Evolutionary conservation across 2,888 invertebrate genomes (phyloP), one percentile per base, ranked within the genome.

Genomic region (Acutogordius australiensis): DNA sequence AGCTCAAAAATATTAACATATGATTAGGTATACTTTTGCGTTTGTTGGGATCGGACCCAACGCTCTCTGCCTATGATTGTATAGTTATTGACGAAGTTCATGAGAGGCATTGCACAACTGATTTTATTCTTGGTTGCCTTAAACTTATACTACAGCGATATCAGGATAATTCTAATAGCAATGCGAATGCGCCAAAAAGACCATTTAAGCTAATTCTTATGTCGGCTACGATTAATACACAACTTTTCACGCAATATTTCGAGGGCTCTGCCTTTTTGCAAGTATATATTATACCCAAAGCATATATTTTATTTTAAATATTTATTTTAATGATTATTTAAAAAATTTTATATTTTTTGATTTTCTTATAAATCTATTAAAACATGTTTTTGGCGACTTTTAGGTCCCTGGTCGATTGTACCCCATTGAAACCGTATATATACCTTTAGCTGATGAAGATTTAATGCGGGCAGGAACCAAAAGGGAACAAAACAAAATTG

Each of bases 211-310:
- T 76, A 8, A 80, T 91, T 45, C 78, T 99, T 0, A 99, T 99
- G 97, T 91, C 91, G 0, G 97, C 97, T 18, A 97, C 97, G 0
- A 94, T 97, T 61, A 97, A 99, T 72, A 81, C 94, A 28, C 78
- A 86, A 64, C 74, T 97, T n/a, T 97, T 94, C 70, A 78, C 80
- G 63, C 76, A 79, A 64, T 97, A 88, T 70, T 97, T 97, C 67
- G 82, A 85, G 68, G 76, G 79, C 51, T 84, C 84, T 51, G 79
- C 79, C 62, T 78, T 86, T 60, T 78, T 88, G 65, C 80, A 85
- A 75, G 82, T 81, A 68, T 66, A 64, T 37, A n/a, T n/a, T n/a
- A n/a, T n/a, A 18, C n/a, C 57, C 58, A 59, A 4, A 59, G n/a
- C 4, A 59, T 21, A 51, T 8, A 2, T 51, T 61, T 37, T 37